Conservation (phyloP, 2,113 vertebrate genomes). For the Barnardius zonarius region DNA sequence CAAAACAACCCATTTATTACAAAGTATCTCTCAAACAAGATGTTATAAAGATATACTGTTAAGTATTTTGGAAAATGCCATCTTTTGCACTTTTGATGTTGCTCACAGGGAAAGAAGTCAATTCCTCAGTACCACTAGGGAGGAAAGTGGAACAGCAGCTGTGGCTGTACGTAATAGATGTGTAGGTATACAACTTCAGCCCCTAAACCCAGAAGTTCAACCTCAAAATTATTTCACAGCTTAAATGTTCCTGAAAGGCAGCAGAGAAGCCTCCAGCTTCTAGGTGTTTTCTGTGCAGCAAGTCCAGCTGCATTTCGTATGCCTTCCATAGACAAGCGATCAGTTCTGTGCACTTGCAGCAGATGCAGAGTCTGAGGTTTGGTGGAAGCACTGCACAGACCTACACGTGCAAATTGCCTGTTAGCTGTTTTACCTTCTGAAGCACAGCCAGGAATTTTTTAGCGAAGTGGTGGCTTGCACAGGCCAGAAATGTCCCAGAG, state of each 20-base stretch:
- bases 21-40: background rate
- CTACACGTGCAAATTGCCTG: background rate
- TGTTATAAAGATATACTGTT: background rate
- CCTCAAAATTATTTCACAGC: background rate
- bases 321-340: accelerated
- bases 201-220: background rate
- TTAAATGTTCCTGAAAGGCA: background rate
- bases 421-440: background rate
- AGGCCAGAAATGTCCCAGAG: background rate
- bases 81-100: background rate
- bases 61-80: background rate
- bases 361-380: background rate
- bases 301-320: background rate
- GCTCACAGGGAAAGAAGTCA: background rate
- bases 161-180: background rate
- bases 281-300: background rate
- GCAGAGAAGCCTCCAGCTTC: background rate
- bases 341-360: background rate
- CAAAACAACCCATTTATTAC: background rate
- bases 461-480: background rate
- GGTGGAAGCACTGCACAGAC: background rate
- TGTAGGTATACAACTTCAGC: background rate
- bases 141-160: background rate
- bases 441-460: background rate
- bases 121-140: background rate